Conservation (phyloP, 2,888 invertebrate species). For the Troides helena region DNA sequence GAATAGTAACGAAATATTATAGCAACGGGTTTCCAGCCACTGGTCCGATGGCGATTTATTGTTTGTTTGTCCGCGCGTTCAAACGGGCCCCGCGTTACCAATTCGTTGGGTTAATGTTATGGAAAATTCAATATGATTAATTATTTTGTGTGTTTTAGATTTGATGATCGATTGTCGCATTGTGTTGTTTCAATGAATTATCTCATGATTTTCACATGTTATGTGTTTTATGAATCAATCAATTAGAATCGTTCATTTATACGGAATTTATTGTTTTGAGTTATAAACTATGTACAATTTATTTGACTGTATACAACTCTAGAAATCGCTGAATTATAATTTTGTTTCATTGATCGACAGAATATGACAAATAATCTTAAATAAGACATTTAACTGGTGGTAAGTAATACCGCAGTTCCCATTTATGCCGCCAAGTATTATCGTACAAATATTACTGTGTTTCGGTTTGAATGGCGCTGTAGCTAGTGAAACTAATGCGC, state of each 20-base stretch:
- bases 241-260: not conserved
- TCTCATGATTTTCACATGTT: slow-evolving; percentile 6
- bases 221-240: not conserved
- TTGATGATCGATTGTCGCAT: slow-evolving; percentile 27
- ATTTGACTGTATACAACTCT: not conserved
- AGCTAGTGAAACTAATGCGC: too few species aligned
- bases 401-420: too few species aligned
- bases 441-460: too few species aligned
- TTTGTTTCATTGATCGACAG: not conserved
- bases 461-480: too few species aligned
- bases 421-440: too few species aligned
- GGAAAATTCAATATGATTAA: slow-evolving; percentile 44
- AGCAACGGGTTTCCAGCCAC: slow-evolving; percentile 47
- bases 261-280: not conserved
- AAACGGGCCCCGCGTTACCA: slow-evolving; percentile 37
- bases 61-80: slow-evolving; percentile 43
- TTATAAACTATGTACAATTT: not conserved
- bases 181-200: slow-evolving; percentile 17
- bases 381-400: too few species aligned
- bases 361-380: too few species aligned
- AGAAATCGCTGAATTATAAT: not conserved
- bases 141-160: slow-evolving; percentile 29
- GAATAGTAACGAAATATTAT: slow-evolving; percentile 44
- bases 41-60: slow-evolving; percentile 50
- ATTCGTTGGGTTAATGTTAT: slow-evolving; percentile 45